These are phyloP conservation scores for Mimumesa dahlbomi DNA, from an alignment of 2,888 invertebrate genomes.

Conservation along the genomic window DNA sequence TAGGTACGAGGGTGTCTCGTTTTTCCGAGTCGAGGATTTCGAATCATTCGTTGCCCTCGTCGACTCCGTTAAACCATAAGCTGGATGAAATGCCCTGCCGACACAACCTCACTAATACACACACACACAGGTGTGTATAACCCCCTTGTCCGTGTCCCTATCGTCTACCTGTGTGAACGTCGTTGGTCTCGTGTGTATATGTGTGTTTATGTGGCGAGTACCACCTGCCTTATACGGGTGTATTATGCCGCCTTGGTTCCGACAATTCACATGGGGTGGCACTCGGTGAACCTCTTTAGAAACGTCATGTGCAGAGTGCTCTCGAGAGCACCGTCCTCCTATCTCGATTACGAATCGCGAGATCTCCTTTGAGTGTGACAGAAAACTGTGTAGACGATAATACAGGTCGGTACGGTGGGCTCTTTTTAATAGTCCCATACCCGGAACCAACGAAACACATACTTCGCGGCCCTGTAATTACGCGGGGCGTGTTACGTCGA, in stretches of 20 bases:
- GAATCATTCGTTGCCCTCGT: conserved; percentile 30
- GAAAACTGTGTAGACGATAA: background rate
- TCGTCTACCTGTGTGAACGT: background rate
- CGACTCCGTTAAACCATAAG: conserved; percentile 46
- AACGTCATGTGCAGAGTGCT: conserved; percentile 39
- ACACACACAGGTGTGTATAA: background rate
- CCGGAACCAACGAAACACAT: background rate
- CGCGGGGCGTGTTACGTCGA: too few relatives aligned
- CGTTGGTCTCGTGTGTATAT: conserved; percentile 8
- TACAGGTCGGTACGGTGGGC: too few relatives aligned
- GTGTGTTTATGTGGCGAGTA: conserved; percentile 38
- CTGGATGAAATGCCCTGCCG: conserved; percentile 26
- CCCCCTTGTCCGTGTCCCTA: background rate
- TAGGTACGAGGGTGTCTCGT: conserved; percentile 28
- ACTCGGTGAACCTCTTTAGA: conserved; percentile 30
- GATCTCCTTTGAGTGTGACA: conserved; percentile 11
- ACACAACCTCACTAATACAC: background rate
- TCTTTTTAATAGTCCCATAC: background rate
- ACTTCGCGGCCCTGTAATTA: background rate
- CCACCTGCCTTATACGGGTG: conserved; percentile 60
- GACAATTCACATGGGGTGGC: conserved; percentile 46
- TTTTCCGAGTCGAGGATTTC: conserved; percentile 51
- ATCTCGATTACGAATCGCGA: conserved; percentile 21
- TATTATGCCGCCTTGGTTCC: conserved; percentile 51
- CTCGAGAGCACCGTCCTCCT: background rate